A percentile compares a stretch with the other conserved stretches of the same genome.
phyloP scores from a whole-genome alignment of 2,888 invertebrate species.

The Agrochola lota region DNA sequence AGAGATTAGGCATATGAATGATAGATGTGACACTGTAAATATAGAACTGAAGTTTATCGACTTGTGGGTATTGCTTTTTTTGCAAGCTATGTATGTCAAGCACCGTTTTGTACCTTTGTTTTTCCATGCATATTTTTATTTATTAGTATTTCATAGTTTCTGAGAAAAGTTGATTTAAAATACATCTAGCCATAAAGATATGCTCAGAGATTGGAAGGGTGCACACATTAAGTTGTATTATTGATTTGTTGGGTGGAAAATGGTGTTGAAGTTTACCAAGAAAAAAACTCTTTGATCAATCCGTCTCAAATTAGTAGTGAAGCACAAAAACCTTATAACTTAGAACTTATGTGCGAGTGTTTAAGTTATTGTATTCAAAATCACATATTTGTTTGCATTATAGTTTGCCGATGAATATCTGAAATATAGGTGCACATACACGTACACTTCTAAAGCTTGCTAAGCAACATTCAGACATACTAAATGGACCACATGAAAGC shows the following conservation, averaged over 20 bases:
- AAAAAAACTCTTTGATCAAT: background rate
- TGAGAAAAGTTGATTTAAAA: background rate
- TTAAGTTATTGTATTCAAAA: too few species aligned
- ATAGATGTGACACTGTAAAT: constrained; percentile 24
- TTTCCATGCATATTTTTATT: background rate
- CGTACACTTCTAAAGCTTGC: background rate
- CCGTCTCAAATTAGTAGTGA: background rate
- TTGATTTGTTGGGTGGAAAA: background rate
- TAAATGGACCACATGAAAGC: background rate
- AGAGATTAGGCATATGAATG: constrained; percentile 41
- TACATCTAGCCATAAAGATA: too few species aligned
- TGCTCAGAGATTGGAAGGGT: background rate
- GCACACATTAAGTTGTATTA: background rate
- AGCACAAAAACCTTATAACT: background rate
- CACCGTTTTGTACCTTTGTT: too few species aligned
- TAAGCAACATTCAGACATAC: background rate
- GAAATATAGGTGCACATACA: background rate
- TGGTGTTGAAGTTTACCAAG: background rate
- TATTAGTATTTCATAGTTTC: background rate
- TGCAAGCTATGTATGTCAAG: background rate
- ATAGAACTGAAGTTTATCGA: background rate
- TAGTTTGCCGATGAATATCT: too few species aligned
- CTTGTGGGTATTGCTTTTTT: background rate
- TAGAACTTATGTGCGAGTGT: too few species aligned
- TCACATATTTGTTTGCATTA: too few species aligned